Percentiles rank a stretch among this genome's conserved stretches.
Evolutionary conservation across 2,797 vertebrate genomes (phyloP).

Genomic region (Leptatherina wallacei): DNA sequence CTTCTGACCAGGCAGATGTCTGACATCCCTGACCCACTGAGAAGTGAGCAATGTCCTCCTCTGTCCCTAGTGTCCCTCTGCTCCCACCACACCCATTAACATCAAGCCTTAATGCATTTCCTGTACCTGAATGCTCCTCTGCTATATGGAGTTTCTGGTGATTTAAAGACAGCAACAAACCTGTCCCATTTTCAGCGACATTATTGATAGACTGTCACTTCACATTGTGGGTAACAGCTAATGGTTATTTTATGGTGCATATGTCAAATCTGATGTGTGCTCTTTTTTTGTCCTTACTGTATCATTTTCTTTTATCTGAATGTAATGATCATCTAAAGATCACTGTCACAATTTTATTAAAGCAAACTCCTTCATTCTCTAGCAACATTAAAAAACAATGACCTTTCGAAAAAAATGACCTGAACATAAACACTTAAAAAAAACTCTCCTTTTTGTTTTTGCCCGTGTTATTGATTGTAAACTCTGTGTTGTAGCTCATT

Average conservation of each 20-base stretch:
- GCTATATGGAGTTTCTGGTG: slow-evolving; percentile 78
- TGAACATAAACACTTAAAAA: slow-evolving; percentile 26
- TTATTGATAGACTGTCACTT: slow-evolving; percentile 89
- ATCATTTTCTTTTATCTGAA: slow-evolving; percentile 54
- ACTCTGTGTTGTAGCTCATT: slow-evolving; percentile 1
- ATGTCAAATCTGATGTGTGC: slow-evolving; percentile 81
- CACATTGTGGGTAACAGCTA: slow-evolving; percentile 84
- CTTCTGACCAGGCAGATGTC: slow-evolving; percentile 30
- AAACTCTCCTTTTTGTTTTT: slow-evolving; percentile 1
- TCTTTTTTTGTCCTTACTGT: slow-evolving; percentile 31
- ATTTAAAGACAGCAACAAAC: slow-evolving; percentile 89
- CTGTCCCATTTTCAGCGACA: slow-evolving; percentile 87
- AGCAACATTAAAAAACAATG: slow-evolving; percentile 46
- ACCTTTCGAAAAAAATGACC: slow-evolving; percentile 44
- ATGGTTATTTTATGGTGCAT: slow-evolving; percentile 88
- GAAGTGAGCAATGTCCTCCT: slow-evolving; percentile 67
- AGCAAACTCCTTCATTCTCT: slow-evolving; percentile 29
- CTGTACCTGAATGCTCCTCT: slow-evolving; percentile 79
- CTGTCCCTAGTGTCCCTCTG: slow-evolving; percentile 68
- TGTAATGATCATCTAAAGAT: slow-evolving; percentile 57
- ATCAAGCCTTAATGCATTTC: slow-evolving; percentile 81
- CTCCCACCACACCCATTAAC: slow-evolving; percentile 77
- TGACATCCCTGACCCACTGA: slow-evolving; percentile 46
- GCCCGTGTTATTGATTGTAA: slow-evolving; percentile 38
- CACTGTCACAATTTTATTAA: slow-evolving; percentile 50